A percentile compares a stretch with the other conserved stretches of the same genome.
Conservation (phyloP, 2,888 invertebrate genomes). For the Diarsia dahlii region DNA sequence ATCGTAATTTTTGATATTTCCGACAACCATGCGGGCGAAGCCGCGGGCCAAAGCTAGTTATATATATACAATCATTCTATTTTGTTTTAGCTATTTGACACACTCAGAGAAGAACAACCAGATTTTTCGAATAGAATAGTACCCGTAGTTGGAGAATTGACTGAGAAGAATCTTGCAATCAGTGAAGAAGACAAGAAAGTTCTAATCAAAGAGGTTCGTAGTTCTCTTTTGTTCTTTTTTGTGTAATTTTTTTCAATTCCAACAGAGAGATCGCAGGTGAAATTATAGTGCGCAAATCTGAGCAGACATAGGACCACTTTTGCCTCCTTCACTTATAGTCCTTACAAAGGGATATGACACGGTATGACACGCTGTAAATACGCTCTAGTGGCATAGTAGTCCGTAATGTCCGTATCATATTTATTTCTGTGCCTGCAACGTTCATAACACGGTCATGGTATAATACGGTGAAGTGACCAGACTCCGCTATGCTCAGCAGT, state of each 20-base stretch:
- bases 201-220: slow-evolving; percentile 47
- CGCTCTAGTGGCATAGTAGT: neutral
- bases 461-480: neutral
- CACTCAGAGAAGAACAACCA: slow-evolving; percentile 60
- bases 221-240: neutral
- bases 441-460: neutral
- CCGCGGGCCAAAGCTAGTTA: no score
- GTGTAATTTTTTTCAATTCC: neutral
- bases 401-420: neutral
- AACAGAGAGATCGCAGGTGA: neutral
- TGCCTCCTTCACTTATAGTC: neutral
- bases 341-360: no score
- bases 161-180: slow-evolving; percentile 88
- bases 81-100: slow-evolving; percentile 70
- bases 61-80: neutral
- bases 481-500: neutral
- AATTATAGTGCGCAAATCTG: neutral
- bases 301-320: neutral
- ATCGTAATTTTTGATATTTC: no score
- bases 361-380: neutral
- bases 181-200: slow-evolving; percentile 92
- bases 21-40: no score
- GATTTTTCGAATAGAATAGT: slow-evolving; percentile 62
- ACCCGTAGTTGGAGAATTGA: slow-evolving; percentile 67
- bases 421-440: neutral